phyloP scores from a whole-genome alignment of 2,797 vertebrate genomes.

The Zenarchopterus dispar region DNA sequence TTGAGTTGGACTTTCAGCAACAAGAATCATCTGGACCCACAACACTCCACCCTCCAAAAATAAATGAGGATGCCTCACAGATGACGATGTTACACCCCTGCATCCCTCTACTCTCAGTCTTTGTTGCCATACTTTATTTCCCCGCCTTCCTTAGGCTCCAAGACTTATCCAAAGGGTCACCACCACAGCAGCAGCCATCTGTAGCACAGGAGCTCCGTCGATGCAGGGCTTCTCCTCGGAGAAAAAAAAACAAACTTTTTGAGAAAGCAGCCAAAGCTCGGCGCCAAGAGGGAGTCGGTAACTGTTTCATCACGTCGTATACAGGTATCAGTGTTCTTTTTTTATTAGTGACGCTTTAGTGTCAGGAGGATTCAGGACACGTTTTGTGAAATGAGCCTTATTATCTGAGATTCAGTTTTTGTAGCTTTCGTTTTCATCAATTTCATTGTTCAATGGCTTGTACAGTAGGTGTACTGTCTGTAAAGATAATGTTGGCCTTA shows the following conservation, averaged over 20 bases:
- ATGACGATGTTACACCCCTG: too few relatives aligned
- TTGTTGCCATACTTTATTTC: background rate
- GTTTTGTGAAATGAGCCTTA: constrained; percentile 43
- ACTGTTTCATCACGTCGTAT: constrained; percentile 12
- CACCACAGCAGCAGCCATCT: constrained; percentile 48
- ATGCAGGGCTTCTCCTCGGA: constrained; percentile 18
- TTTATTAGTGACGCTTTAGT: constrained; percentile 12
- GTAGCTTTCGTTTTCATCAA: constrained; percentile 48
- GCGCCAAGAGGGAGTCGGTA: constrained; percentile 17
- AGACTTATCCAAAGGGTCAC: constrained; percentile 15
- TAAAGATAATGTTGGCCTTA: constrained; percentile 71
- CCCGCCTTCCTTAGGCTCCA: background rate
- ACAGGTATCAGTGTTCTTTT: constrained; percentile 9
- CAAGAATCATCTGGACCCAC: too few relatives aligned
- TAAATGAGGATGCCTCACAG: too few relatives aligned
- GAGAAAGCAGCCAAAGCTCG: constrained; percentile 47
- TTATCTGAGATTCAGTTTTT: constrained; percentile 51
- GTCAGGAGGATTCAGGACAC: background rate
- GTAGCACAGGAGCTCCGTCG: constrained; percentile 54
- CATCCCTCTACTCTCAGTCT: background rate
- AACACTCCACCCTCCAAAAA: too few relatives aligned
- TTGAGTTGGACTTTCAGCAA: too few relatives aligned
- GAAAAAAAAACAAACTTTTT: constrained; percentile 7
- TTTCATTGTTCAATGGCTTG: constrained; percentile 39
- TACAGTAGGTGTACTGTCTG: constrained; percentile 51